A percentile compares a stretch with the other conserved stretches of the same genome.
Conservation (phyloP, 2,888 invertebrate species). For the Ommatoiulus sabulosus region DNA sequence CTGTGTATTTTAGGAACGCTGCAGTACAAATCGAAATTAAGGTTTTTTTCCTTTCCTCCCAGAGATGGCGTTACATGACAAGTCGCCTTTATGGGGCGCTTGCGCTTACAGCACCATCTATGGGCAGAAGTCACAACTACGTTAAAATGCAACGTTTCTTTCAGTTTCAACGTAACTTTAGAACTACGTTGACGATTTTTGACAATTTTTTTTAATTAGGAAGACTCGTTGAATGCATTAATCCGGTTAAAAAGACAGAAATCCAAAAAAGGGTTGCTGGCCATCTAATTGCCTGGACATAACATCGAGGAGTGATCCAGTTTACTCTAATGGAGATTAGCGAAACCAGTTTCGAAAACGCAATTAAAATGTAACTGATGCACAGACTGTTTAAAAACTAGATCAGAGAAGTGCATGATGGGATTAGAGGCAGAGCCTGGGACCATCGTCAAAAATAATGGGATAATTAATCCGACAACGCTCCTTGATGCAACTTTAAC, state of each 20-base stretch:
- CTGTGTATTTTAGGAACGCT: too few species aligned
- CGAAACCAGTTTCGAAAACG: neutral
- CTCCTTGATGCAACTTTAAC: neutral
- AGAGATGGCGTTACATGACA: too few species aligned
- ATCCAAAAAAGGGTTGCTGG: neutral
- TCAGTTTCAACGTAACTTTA: too few species aligned
- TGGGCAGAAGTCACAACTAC: too few species aligned
- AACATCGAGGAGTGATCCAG: neutral
- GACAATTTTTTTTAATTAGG: too few species aligned
- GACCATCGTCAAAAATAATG: neutral
- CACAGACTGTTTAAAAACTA: neutral
- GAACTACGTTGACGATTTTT: too few species aligned
- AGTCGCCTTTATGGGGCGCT: too few species aligned
- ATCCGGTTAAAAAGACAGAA: neutral
- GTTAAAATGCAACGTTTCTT: too few species aligned
- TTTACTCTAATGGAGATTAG: neutral
- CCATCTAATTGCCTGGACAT: neutral
- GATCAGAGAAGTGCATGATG: neutral
- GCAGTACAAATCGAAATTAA: too few species aligned
- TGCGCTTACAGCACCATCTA: too few species aligned
- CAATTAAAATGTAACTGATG: neutral
- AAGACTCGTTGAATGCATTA: neutral
- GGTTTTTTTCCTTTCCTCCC: too few species aligned
- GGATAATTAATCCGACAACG: neutral
- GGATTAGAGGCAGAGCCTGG: neutral